Base-by-base conservation (phyloP, 1,140 invertebrate genomes). In the Zaprionus nigranus region DNA sequence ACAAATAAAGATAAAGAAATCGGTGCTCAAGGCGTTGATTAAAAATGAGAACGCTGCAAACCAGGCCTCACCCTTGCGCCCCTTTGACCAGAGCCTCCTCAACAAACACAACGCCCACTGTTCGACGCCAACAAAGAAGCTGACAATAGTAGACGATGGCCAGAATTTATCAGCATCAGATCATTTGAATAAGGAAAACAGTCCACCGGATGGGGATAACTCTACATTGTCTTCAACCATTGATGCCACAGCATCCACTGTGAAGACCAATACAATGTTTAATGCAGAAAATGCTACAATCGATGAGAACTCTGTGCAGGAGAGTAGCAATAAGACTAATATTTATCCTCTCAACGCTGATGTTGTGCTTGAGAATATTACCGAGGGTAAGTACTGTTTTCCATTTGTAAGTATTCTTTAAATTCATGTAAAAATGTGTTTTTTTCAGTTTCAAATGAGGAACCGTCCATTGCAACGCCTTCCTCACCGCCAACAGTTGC, bases 61-160 rank as follows among this genome's bases (percentile, higher is more conserved):
- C 12, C 81, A 78, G 7, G 43, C 9, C 1, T 88, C 87, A 6
- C 90, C 91, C 3, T 56, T 91, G 22, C 74, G 84, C 13, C 81
- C 87, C 2, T 77, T 92, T 46, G 84, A 91, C 36, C 79, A 81
- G 34, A 88, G 79, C 26, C 60, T 92, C 6, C 12, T 92, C 0
- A 78, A 78, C 20, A 75, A 80, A 53, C 87, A 82, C 67, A 92
- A 92, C 24, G 87, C 82, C 2, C 36, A 86, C 9, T 69, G 83
- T 51, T 92, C 91, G 15, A 92, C 91, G 5, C 91, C 91, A 0
- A 79, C 86, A 1, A 92, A 92, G 30, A 78, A 54, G 28, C 51
- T 26, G 2, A 26, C 58, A 1, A 24, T 43, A 13, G 13, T 17
- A 3, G 60, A 59, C 4, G 40, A 36, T 7, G 26, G 11, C n/a